Evolutionary conservation across 1,140 invertebrate genomes (phyloP), one percentile per base, ranked within the genome.

Genomic region (Riptortus pedestris): DNA sequence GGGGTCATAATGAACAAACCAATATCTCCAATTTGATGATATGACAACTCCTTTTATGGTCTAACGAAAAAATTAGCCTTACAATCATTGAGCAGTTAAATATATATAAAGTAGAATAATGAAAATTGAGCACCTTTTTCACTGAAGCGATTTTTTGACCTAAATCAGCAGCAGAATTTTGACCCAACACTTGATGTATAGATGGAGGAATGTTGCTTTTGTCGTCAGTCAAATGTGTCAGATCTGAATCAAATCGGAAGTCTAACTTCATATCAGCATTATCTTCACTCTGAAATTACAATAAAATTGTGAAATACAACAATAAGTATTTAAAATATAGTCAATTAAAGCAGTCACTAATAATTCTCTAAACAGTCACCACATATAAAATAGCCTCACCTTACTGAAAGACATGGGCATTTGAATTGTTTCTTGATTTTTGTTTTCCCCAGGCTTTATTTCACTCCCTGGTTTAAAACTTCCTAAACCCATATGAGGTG

Each of bases 131-230:
- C 51, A 88, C 89, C 74, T 91, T 94, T 75, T 95, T 95, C 3
- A 94, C 92, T 60, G 90, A 92, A 7, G 90, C 90, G 69, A 96
- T 94, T 77, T 96, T 96, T 74, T 92, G 81, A 77, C 93, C 93
- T 12, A 96, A 80, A 73, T 95, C 93, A 29, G 90, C 90, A 16
- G 86, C 84, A 0, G 87, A 87, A 11, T 85, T 82, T 7, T 83
- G 84, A 65, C 83, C 83, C 1, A 83, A 83, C 55, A 83, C 83
- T 1, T 83, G 83, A 58, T 84, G 84, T 63, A 84, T 82, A n/a
- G 81, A 80, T 4, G 81, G 76, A 1, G 84, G 75, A 51, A 59
- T 63, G 31, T 63, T 74, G 67, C 69, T 71, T 79, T 89, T 90
- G 64, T 90, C 88, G 38, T 90, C 87, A 4, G 84, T 86, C 45